A percentile compares a stretch with the other conserved stretches of the same genome.
Conservation (phyloP, 2,113 vertebrate genomes). For the Odocoileus hemionus region DNA sequence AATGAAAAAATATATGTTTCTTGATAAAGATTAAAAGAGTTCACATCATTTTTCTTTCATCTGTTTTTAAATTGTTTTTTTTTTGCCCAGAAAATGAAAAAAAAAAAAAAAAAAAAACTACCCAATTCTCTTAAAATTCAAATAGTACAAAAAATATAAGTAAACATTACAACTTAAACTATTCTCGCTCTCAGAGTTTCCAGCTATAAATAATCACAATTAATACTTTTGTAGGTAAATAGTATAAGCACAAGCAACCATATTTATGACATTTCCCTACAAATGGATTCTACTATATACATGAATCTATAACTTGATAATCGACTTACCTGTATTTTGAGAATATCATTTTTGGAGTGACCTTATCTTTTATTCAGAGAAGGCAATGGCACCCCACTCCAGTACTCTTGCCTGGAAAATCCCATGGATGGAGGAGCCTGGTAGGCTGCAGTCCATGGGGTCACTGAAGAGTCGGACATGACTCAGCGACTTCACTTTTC, state of each 20-base stretch:
- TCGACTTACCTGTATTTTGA: neutral
- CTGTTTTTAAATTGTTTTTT: neutral
- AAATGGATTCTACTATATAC: neutral
- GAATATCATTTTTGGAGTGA: neutral
- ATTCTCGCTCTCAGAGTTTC: neutral
- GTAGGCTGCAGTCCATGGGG: too few relatives aligned
- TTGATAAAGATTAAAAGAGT: slow-evolving; percentile 42
- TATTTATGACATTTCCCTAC: neutral
- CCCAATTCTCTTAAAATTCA: neutral
- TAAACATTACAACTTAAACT: neutral
- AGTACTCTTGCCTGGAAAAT: too few relatives aligned
- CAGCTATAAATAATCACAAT: neutral
- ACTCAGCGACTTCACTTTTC: too few relatives aligned
- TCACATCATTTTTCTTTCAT: neutral
- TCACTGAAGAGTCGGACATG: too few relatives aligned
- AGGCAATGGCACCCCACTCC: too few relatives aligned
- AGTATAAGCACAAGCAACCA: neutral
- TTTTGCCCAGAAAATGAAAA: neutral
- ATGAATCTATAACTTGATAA: neutral
- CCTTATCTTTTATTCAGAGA: neutral
- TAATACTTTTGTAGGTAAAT: neutral
- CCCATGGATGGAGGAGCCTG: too few relatives aligned
- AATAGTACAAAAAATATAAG: neutral
- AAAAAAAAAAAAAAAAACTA: neutral
- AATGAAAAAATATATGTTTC: neutral